Conservation (phyloP, 1,140 invertebrate species). For the Philaenus spumarius region DNA sequence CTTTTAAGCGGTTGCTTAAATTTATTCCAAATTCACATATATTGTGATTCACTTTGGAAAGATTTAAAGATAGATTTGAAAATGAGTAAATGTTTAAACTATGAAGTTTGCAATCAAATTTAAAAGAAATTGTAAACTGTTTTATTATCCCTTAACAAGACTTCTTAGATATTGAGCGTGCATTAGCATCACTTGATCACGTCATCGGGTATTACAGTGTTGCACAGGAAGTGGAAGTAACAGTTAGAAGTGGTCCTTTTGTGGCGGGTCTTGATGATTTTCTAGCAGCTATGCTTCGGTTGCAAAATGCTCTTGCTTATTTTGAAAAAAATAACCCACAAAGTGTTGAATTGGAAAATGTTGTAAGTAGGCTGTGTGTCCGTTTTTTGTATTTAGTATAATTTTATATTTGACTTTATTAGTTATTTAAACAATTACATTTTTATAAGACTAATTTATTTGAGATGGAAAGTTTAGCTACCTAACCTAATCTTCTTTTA, state of each 20-base stretch:
- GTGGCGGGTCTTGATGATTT: conserved; percentile 61
- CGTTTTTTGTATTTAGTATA: no score
- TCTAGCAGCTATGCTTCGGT: conserved; percentile 73
- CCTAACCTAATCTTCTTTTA: no score
- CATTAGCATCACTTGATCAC: conserved; percentile 73
- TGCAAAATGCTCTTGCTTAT: conserved; percentile 82
- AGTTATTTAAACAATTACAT: no score
- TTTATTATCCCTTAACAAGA: conserved; percentile 14
- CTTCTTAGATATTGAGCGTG: conserved; percentile 64
- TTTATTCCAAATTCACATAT: no score
- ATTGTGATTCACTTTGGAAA: no score
- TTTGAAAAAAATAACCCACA: conserved; percentile 91
- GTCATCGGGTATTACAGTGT: conserved; percentile 87
- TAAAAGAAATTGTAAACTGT: neutral
- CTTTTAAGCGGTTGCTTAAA: no score
- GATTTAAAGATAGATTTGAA: neutral
- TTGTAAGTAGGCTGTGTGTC: no score
- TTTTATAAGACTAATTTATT: no score
- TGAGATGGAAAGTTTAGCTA: no score
- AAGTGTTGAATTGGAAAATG: conserved; percentile 89
- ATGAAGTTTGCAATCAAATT: conserved; percentile 4
- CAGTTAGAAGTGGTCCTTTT: conserved; percentile 66
- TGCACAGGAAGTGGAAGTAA: conserved; percentile 72
- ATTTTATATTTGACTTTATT: no score
- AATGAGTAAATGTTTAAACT: neutral